Evolutionary conservation across 2,797 vertebrate genomes (phyloP).

Genomic region (Danio jaintianensis): DNA sequence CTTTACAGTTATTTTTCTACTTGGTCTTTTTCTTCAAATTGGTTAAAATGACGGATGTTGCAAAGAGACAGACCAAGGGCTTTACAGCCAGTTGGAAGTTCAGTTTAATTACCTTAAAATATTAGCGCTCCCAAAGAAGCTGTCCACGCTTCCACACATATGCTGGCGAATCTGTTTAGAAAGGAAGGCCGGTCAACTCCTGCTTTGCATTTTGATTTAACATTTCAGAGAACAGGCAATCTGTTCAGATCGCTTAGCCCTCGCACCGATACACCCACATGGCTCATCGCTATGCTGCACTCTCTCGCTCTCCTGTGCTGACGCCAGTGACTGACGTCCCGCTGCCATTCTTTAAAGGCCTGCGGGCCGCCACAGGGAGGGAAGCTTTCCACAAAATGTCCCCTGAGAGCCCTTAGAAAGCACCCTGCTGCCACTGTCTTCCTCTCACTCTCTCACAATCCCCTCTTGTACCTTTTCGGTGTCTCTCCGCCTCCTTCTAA

Average conservation of each 20-base stretch:
- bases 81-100: slow-evolving; percentile 23
- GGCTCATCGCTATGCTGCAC: slow-evolving; percentile 67
- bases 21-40: background rate
- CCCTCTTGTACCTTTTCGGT: slow-evolving; percentile 9
- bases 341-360: slow-evolving; percentile 74
- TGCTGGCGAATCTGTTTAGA: slow-evolving; percentile 80
- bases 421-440: slow-evolving; percentile 49
- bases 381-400: slow-evolving; percentile 67
- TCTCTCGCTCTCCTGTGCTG: slow-evolving; percentile 63
- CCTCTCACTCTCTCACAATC: slow-evolving; percentile 56
- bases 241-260: slow-evolving; percentile 76
- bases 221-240: slow-evolving; percentile 83
- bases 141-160: slow-evolving; percentile 78
- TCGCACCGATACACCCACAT: slow-evolving; percentile 80
- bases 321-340: slow-evolving; percentile 63
- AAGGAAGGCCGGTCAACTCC: slow-evolving; percentile 74
- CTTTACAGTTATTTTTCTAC: background rate
- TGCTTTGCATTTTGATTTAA: slow-evolving; percentile 85
- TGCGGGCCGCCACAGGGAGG: slow-evolving; percentile 73
- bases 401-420: slow-evolving; percentile 46
- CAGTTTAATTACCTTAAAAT: slow-evolving; percentile 76
- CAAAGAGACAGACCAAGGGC: background rate
- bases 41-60: slow-evolving; percentile 7
- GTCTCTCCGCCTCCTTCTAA: slow-evolving; percentile 63
- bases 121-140: slow-evolving; percentile 70